A percentile compares a stretch with the other conserved stretches of the same genome.
phyloP scores from a whole-genome alignment of 2,888 invertebrate genomes.

The Volucella zonaria region DNA sequence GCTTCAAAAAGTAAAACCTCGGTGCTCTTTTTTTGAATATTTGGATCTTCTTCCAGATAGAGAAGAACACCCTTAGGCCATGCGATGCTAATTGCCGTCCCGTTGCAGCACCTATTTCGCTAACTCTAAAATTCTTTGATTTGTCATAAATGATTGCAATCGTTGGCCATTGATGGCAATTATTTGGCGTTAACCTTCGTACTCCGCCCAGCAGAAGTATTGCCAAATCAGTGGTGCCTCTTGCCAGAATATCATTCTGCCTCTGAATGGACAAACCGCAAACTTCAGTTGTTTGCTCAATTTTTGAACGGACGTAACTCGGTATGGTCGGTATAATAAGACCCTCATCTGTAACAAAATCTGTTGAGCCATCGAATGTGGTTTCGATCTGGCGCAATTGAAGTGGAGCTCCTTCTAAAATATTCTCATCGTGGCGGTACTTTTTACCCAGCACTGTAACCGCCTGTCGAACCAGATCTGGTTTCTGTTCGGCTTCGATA shows the following conservation, averaged over 20 bases:
- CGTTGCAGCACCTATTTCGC: constrained; percentile 88
- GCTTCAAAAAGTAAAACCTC: constrained; percentile 88
- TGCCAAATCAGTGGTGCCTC: too few species aligned
- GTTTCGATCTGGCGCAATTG: too few species aligned
- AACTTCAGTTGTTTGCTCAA: too few species aligned
- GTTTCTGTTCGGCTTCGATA: constrained; percentile 86
- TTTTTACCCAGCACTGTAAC: constrained; percentile 81
- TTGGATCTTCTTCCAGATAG: constrained; percentile 83
- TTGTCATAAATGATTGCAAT: constrained; percentile 90
- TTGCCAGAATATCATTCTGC: too few species aligned
- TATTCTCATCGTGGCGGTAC: constrained; percentile 93
- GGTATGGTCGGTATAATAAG: too few species aligned
- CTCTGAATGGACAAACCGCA: too few species aligned
- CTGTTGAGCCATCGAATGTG: too few species aligned
- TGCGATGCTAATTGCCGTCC: constrained; percentile 92
- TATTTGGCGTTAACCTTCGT: constrained; percentile 91
- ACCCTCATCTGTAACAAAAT: too few species aligned
- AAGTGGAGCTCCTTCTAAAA: too few species aligned
- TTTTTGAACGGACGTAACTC: too few species aligned
- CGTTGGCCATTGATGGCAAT: constrained; percentile 93
- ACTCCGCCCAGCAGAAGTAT: constrained; percentile 92
- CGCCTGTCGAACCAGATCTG: constrained; percentile 84
- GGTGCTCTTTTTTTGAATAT: constrained; percentile 83
- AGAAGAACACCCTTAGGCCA: constrained; percentile 88
- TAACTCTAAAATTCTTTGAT: constrained; percentile 84